Evolutionary conservation across 37 sponge, comb jelly and placozoan genomes (phyloP).

Genomic region (Diacarnus erythraeanus): DNA sequence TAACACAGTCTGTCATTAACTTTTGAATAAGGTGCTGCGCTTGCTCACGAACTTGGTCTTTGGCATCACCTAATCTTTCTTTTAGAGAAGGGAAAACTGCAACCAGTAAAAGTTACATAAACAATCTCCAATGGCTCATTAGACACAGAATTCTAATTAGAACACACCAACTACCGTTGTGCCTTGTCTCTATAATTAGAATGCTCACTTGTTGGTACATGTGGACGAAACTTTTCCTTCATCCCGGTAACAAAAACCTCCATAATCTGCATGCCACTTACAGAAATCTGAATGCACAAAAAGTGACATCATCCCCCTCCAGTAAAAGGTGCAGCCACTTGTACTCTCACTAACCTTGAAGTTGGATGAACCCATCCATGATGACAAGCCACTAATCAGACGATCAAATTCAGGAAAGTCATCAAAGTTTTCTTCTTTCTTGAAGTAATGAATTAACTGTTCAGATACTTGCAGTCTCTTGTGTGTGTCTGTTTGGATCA

Average conservation of each 20-base stretch:
- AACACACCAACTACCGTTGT: conserved; percentile 5
- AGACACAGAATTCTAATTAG: neutral
- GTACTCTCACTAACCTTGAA: conserved; percentile 50
- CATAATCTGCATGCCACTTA: conserved; percentile 59
- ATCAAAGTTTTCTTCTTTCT: conserved; percentile 21
- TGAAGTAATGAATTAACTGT: conserved; percentile 41
- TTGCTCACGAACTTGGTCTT: conserved; percentile 68
- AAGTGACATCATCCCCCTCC: neutral
- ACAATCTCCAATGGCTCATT: too few relatives aligned
- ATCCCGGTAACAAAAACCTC: conserved; percentile 9
- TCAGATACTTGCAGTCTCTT: conserved; percentile 52
- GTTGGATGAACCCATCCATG: conserved; percentile 67
- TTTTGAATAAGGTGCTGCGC: conserved; percentile 54
- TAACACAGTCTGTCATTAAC: conserved; percentile 37
- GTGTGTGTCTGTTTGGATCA: conserved; percentile 64
- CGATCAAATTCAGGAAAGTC: conserved; percentile 66
- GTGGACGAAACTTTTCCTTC: conserved; percentile 37
- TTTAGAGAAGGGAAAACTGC: conserved; percentile 63
- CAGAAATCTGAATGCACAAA: conserved; percentile 34
- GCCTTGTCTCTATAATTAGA: too few relatives aligned
- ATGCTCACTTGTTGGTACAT: conserved; percentile 51
- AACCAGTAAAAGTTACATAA: neutral
- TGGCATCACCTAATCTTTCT: conserved; percentile 76
- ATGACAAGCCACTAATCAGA: conserved; percentile 37
- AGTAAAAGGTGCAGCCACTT: neutral